Evolutionary conservation across 2,888 invertebrate genomes (phyloP), one percentile per base, ranked within the genome.

Genomic region (Parapristionchus giblindavisi): DNA sequence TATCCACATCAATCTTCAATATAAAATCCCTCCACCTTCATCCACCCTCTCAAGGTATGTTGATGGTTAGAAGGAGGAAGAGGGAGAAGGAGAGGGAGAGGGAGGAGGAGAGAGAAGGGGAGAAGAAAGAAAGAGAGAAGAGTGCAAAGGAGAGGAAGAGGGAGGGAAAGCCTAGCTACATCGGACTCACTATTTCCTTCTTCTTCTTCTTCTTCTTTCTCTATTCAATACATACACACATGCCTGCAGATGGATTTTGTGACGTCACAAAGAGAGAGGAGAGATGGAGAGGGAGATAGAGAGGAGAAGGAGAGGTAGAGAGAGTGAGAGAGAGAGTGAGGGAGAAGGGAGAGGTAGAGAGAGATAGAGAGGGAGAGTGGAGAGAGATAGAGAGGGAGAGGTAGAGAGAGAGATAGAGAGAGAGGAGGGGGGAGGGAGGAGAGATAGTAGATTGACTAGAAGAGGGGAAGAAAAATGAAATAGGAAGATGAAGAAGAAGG

Each of bases 101-200:
- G 27, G 4, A 56, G n/a, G 11, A 2, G 29, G 27, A 32, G 56
- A 3, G 56, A 11, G 32, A 56, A 5, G 34, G 36, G 29, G 58
- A 36, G 58, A 34, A 29, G 58, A 60, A 32, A 60, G 34, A 34
- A 60, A 24, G 32, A 60, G 56, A 36, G 36, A 36, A 29, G 60
- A 60, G 27, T 34, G 17, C 11, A 17, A 43, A 43, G 43, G 17
- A 43, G 43, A 14, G 43, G 43, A 17, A 8, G 8, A 43, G 8
- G 43, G n/a, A n/a, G n/a, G n/a, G n/a, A n/a, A n/a, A n/a, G n/a
- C n/a, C n/a, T n/a, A n/a, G n/a, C n/a, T n/a, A n/a, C n/a, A n/a
- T n/a, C n/a, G n/a, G n/a, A n/a, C n/a, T n/a, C n/a, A n/a, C n/a
- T n/a, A n/a, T n/a, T n/a, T n/a, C n/a, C 48, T 14, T 43, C 48